phyloP scores from a whole-genome alignment of 2,797 vertebrate genomes.

The Knipowitschia caucasica region DNA sequence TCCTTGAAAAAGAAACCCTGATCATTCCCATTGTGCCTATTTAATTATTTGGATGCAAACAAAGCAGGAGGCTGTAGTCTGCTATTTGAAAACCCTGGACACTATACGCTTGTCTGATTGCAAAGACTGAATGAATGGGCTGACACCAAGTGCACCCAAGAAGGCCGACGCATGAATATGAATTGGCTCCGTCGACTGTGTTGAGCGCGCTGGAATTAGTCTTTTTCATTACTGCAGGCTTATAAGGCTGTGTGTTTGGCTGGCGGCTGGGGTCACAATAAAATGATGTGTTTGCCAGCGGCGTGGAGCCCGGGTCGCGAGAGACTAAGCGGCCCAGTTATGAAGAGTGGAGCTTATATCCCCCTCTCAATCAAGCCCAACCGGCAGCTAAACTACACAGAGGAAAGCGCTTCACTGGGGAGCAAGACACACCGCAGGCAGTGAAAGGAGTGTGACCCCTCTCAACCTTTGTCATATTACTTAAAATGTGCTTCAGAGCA shows the following conservation, averaged over 20 bases:
- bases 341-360: conserved; percentile 72
- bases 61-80: conserved; percentile 35
- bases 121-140: conserved; percentile 52
- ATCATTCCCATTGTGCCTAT: conserved; percentile 20
- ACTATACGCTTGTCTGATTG: conserved; percentile 37
- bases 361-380: conserved; percentile 60
- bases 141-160: conserved; percentile 48
- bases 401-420: conserved; percentile 32
- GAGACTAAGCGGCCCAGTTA: conserved; percentile 78
- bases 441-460: conserved; percentile 31
- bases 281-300: conserved; percentile 77
- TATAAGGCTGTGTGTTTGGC: conserved; percentile 63
- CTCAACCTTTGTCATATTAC: conserved; percentile 34
- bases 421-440: conserved; percentile 35
- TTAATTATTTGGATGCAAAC: conserved; percentile 44
- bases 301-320: conserved; percentile 67
- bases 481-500: conserved; percentile 24
- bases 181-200: conserved; percentile 51
- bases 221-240: conserved; percentile 76
- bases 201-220: conserved; percentile 69
- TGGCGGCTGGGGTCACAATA: conserved; percentile 71
- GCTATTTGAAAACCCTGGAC: conserved; percentile 39
- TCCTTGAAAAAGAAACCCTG: conserved; percentile 1
- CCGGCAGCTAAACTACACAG: conserved; percentile 58
- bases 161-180: conserved; percentile 54